Evolutionary conservation across 2,113 vertebrate genomes (phyloP), one percentile per base, ranked within the genome.

Genomic region (Alectura lathami): DNA sequence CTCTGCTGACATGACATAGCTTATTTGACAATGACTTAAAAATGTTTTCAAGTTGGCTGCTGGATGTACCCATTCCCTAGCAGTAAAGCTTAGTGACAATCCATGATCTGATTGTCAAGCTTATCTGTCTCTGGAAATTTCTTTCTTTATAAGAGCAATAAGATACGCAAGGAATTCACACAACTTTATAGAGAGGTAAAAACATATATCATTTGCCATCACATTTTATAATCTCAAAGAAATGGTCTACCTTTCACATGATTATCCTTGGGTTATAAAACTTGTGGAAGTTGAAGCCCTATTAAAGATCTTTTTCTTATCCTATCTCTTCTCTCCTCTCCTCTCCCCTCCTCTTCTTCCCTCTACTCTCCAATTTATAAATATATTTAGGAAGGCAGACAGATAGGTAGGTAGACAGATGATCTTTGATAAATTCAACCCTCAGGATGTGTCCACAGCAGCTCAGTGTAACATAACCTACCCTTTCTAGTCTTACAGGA

Each of bases 101-200:
- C 50, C 83, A 13, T 32, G 13, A 50, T 69, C 17, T 74, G 72
- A 83, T 54, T 50, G 38, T 27, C 56, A 83, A 13, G 20, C 20
- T 82, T 86, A 63, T 62, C 8, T 69, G 59, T 59, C 8, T 69
- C 83, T 92, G 72, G 53, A 83, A 90, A 83, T 78, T 57, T 91
- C 36, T 63, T 79, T 56, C 36, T 32, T 76, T 38, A 7, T 14
- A 89, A 91, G 36, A 59, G 26, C 70, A 80, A 11, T 77, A 70
- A 57, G 24, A 56, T n/a, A 76, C 27, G 70, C 8, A 29, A 81
- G 36, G 34, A 27, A 74, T 66, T 73, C 47, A 74, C 11, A 57
- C 62, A 93, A 81, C 30, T 74, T 83, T 45, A 36, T 6, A 59
- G 73, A 59, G 47, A 66, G 15, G 40, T 74, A 83, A 89, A 94